Conservation (phyloP, 2,888 invertebrate species). For the Eretmocerus hayati region DNA sequence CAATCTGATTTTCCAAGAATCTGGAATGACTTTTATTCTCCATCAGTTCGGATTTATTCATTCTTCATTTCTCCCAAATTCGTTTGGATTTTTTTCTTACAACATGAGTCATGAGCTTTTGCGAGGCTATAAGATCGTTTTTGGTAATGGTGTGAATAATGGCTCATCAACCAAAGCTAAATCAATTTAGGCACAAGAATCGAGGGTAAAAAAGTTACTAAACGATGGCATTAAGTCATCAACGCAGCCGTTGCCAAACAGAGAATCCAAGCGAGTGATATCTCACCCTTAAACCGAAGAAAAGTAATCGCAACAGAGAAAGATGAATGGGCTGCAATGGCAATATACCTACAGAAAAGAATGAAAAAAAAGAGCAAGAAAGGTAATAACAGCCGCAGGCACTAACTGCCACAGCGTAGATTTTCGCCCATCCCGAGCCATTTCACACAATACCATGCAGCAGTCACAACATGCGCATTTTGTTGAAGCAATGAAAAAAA, state of each 20-base stretch:
- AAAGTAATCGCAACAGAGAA: conserved; percentile 20
- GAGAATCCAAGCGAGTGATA: background rate
- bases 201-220: too few relatives aligned
- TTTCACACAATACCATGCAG: conserved; percentile 6
- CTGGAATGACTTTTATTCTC: too few relatives aligned
- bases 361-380: conserved; percentile 11
- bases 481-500: conserved; percentile 7
- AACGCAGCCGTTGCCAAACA: conserved; percentile 5
- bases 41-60: too few relatives aligned
- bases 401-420: conserved; percentile 11
- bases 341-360: background rate
- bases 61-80: too few relatives aligned
- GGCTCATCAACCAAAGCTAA: too few relatives aligned
- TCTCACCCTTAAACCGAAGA: conserved; percentile 18
- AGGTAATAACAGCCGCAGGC: conserved; percentile 19
- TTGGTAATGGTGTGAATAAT: too few relatives aligned
- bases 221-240: too few relatives aligned
- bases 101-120: too few relatives aligned
- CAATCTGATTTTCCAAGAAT: too few relatives aligned
- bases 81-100: too few relatives aligned
- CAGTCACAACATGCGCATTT: conserved; percentile 9
- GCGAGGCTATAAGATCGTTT: too few relatives aligned
- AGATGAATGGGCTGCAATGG: conserved; percentile 18
- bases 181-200: too few relatives aligned
- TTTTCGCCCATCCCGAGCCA: background rate